phyloP scores from a whole-genome alignment of 2,797 vertebrate genomes.

The Uromys caudimaculatus region DNA sequence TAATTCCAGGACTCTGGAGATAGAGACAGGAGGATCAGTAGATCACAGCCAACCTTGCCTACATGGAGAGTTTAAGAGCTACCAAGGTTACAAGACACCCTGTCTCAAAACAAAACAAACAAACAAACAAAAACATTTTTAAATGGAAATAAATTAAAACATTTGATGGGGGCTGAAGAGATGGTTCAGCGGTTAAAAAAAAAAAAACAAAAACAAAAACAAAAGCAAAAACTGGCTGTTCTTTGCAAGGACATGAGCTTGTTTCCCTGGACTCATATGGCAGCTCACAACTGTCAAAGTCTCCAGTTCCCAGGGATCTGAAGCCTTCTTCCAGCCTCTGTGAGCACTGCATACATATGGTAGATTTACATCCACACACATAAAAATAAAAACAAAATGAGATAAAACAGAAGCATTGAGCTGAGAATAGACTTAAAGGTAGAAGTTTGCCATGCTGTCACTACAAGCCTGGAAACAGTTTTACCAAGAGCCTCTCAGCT shows the following conservation, averaged over 20 bases:
- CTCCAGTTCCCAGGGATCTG: neutral
- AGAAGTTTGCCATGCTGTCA: neutral
- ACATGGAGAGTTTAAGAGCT: neutral
- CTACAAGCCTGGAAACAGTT: neutral
- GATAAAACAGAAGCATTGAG: neutral
- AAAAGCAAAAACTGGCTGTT: neutral
- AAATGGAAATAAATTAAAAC: neutral
- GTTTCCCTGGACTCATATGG: neutral
- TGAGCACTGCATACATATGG: neutral
- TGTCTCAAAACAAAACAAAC: neutral
- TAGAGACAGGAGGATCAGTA: neutral
- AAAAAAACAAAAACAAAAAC: neutral
- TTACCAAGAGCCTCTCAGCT: neutral
- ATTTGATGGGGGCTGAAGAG: neutral
- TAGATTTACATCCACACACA: neutral
- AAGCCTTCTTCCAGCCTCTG: neutral
- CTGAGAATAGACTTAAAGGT: neutral
- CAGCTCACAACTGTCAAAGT: neutral
- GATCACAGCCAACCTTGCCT: neutral
- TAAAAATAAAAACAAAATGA: neutral
- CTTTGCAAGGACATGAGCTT: neutral
- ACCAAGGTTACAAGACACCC: neutral
- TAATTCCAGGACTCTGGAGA: neutral
- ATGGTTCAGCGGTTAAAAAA: neutral
- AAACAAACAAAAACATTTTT: neutral